Percentiles rank a stretch among this genome's conserved stretches.
Conservation (phyloP, 2,113 vertebrate species). For the Struthidea cinerea region DNA sequence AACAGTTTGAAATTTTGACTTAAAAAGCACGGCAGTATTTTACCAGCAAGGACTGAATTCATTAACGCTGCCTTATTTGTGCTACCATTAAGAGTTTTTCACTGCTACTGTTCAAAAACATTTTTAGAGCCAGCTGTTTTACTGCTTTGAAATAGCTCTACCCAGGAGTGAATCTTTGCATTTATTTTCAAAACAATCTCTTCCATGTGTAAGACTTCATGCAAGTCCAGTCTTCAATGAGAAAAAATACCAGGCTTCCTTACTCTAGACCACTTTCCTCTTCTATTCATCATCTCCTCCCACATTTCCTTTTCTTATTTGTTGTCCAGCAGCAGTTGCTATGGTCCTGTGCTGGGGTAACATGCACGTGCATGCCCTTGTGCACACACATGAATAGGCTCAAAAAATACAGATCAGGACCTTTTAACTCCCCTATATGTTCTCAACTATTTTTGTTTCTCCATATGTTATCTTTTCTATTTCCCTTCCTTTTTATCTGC, state of each 20-base stretch:
- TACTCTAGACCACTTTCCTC: neutral
- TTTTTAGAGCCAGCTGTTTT: neutral
- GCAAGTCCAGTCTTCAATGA: neutral
- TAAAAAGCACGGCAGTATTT: conserved; percentile 21
- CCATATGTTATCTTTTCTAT: neutral
- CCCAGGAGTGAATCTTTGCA: neutral
- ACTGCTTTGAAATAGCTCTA: conserved; percentile 19
- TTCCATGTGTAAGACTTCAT: neutral
- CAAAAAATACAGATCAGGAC: neutral
- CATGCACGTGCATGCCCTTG: neutral
- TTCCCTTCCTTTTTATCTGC: neutral
- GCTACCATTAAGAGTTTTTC: neutral
- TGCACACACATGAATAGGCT: neutral
- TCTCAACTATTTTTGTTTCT: neutral
- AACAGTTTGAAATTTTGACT: conserved; percentile 28
- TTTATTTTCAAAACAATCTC: neutral
- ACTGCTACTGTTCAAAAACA: neutral
- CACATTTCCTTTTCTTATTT: neutral
- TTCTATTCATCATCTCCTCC: neutral
- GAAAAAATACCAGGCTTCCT: neutral
- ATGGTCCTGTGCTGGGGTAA: neutral
- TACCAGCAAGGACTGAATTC: conserved; percentile 20
- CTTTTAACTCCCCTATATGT: neutral
- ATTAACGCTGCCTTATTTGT: neutral
- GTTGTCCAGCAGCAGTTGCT: neutral